Evolutionary conservation across 2,888 invertebrate genomes (phyloP), one percentile per base, ranked within the genome.

Genomic region (Biston stratarius): DNA sequence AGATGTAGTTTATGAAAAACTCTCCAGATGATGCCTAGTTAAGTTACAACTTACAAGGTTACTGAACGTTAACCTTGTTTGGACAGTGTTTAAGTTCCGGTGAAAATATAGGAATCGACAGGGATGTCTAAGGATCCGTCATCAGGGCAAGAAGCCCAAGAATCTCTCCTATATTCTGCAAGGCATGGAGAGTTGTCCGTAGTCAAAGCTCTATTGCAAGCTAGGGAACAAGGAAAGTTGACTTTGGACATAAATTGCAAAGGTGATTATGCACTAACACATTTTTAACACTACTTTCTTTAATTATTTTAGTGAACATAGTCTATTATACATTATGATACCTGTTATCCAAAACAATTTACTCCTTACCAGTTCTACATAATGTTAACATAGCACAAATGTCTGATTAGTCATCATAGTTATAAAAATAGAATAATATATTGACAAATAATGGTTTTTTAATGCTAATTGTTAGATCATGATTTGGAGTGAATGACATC

Each of bases 161-260:
- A 96, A 75, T 94, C 95, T 3, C 84, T 96, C 33, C 80, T 96
- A 48, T 94, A 95, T 79, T 94, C 95, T 58, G 94, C 96, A n/a
- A 89, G 96, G 61, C 95, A 96, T 82, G 96, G 96, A 11, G 95
- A 96, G 78, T 74, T 94, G 5, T 82, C 87, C 9, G 90, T 94
- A n/a, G 94, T 96, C 0, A 89, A 90, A 76, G 94, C 94, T 52
- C 82, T 96, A 56, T 75, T 96, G 48, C 88, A 94, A 63, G 94
- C 94, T 24, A 89, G 82, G 61, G 86, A 86, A 61, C 91, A 94
- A 64, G 92, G 92, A n/a, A 92, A 94, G 76, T 84, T 95, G 45
- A 88, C 89, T 38, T 84, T 96, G 71, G 94, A 96, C 81, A 89
- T 96, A 15, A 95, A 95, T 80, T 96, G 96, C 77, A 96, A 95